A percentile compares a stretch with the other conserved stretches of the same genome.
These are phyloP conservation scores for Gymnocheta viridis DNA, from an alignment of 2,888 invertebrate genomes.

Conservation along the genomic window DNA sequence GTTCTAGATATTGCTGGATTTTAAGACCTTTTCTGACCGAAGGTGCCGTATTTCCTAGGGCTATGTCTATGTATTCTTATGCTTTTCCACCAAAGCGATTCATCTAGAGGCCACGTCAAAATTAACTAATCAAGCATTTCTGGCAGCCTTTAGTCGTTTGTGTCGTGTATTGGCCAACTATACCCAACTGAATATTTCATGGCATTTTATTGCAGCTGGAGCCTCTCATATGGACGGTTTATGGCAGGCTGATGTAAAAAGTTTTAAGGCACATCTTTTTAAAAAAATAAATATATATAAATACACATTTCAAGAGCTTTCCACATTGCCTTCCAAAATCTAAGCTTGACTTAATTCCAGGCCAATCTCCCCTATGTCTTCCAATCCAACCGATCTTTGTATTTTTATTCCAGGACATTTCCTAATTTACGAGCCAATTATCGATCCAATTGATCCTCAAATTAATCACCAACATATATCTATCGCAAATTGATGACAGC, in stretches of 20 bases:
- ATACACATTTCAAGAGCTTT: background rate
- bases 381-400: background rate
- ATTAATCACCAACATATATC: background rate
- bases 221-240: background rate
- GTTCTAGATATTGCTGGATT: background rate
- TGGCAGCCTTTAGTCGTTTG: background rate
- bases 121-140: background rate
- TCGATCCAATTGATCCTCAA: background rate
- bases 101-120: conserved; percentile 13
- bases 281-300: background rate
- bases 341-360: background rate
- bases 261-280: conserved; percentile 3
- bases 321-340: background rate
- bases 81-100: background rate
- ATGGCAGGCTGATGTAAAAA: background rate
- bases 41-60: background rate
- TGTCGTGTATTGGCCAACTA: background rate
- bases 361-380: background rate
- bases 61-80: background rate
- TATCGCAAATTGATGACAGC: background rate
- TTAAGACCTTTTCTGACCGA: background rate
- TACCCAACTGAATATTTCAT: background rate
- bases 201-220: background rate
- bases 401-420: background rate
- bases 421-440: background rate